Evolutionary conservation across 92 coral and sea anemone genomes (phyloP), one percentile per base, ranked within the genome.

Genomic region (Epizoanthus stellaris): DNA sequence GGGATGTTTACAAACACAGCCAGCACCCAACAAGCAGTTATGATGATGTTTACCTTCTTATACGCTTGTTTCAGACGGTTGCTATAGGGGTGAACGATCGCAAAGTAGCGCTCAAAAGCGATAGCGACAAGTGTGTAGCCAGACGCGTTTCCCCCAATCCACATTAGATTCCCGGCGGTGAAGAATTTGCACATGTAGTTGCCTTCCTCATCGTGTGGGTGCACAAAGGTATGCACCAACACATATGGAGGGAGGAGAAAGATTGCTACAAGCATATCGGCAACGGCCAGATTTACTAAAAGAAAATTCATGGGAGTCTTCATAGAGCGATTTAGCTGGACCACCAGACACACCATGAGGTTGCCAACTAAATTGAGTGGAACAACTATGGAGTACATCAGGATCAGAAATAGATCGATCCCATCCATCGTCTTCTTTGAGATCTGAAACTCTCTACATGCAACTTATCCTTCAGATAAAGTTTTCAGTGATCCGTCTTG

Each of bases 81-180:
- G 36, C 36, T 66, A 49, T 80, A 60, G 3, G 92, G 90, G n/a
- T 76, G 34, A n/a, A 77, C 16, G 30, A 84, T 75, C 39, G 84
- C 92, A 54, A 77, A 80, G 57, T 88, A 84, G 42, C 92, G 87
- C 21, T 89, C 92, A 34, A 89, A 75, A 59, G 92, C 92, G 39
- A 89, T 85, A 3, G 83, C 49, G 17, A 89, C 92, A 34, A 89
- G 83, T 0, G 89, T 71, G 20, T 67, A 80, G 6, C 87, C 89
- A 30, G 92, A 89, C n/a, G 92, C 92, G 14, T 88, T 84, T 3
- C 92, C 92, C 14, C 87, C 92, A 42, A 84, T 80, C 92, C 92
- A 89, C 89, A 89, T 89, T 3, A 89, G 49, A 72, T 89, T 89
- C 11, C 92, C 92, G 17, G 89, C 92, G 2, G 90, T 89, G 43